Percentiles rank a stretch among this genome's conserved stretches.
Conservation (phyloP, 2,888 invertebrate species). For the Syritta pipiens region DNA sequence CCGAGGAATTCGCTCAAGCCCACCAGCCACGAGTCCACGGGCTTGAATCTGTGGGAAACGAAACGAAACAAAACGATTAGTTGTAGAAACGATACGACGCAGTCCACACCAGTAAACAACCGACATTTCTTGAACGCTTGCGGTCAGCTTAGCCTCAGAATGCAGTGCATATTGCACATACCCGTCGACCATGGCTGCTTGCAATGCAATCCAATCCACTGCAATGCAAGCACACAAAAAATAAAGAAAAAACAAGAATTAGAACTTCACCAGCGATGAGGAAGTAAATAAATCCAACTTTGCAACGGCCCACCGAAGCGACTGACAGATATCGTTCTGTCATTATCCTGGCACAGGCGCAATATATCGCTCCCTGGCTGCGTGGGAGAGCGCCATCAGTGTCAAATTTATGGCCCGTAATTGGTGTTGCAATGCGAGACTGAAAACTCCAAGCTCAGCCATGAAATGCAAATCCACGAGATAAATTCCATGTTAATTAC, state of each 20-base stretch:
- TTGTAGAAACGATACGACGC: too few species aligned
- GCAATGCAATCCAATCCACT: conserved; percentile 5
- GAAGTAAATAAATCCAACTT: conserved; percentile 62
- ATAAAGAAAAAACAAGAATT: conserved; percentile 25
- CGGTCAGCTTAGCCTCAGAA: conserved; percentile 45
- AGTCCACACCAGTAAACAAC: too few species aligned
- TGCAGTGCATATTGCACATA: conserved; percentile 61
- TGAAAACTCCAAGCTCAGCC: conserved; percentile 4
- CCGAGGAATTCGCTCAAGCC: conserved; percentile 37
- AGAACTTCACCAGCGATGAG: conserved; percentile 19
- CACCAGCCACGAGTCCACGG: conserved; percentile 39
- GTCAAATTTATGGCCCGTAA: conserved; percentile 53
- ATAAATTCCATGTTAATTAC: conserved; percentile 64
- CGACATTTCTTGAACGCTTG: conserved; percentile 60
- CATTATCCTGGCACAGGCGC: conserved; percentile 57
- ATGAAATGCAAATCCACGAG: conserved; percentile 56
- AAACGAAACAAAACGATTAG: conserved; percentile 39
- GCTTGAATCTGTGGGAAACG: conserved; percentile 38
- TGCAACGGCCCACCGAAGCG: conserved; percentile 39
- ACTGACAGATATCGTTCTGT: conserved; percentile 41
- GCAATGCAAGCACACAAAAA: too few species aligned
- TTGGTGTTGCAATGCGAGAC: conserved; percentile 40
- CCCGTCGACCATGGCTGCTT: conserved; percentile 47
- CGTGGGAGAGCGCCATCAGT: conserved; percentile 3
- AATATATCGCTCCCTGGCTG: not conserved